Evolutionary conservation across 2,797 vertebrate genomes (phyloP), one percentile per base, ranked within the genome.

Genomic region (Pangasius krempfi): DNA sequence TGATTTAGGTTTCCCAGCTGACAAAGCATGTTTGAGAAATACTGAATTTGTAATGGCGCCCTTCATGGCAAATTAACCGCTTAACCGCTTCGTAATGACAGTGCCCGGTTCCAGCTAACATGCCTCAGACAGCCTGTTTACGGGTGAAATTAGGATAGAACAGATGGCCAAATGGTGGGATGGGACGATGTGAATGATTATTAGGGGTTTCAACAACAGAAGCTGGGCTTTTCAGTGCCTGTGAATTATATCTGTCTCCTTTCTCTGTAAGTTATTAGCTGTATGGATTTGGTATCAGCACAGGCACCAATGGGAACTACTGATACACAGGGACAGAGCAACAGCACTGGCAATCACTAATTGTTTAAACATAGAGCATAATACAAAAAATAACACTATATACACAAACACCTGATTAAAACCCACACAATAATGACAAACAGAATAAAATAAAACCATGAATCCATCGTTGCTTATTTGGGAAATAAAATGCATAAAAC

Each of bases 111-210:
- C 30, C 62, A 86, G 62, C 60, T 76, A 85, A 85, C 33, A 88
- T 83, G 70, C 79, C 84, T 7, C 90, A 89, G 90, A 92, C 92
- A 94, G 92, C 86, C 37, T 8, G 2, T 93, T 95, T 92, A 95
- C 91, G 92, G 91, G 93, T 92, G 90, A 93, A 94, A 93, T 90
- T 91, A 93, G 85, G 88, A 87, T 92, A 94, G 94, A 95, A 93
- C 93, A 94, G 94, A 94, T 95, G 89, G 91, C 92, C 91, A 93
- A 94, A 94, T 93, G 92, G 91, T 72, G 66, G 64, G 20, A 85
- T 91, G 84, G 90, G 92, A 91, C 91, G 90, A 91, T 89, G 90
- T 70, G 81, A 20, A 85, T 75, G 84, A 92, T 94, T 92, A 94
- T 94, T 93, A 93, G 10, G 91, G 89, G 90, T 87, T 91, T 79